Evolutionary conservation across 1,140 invertebrate species (phyloP).

Genomic region (Drosophila mauritiana): DNA sequence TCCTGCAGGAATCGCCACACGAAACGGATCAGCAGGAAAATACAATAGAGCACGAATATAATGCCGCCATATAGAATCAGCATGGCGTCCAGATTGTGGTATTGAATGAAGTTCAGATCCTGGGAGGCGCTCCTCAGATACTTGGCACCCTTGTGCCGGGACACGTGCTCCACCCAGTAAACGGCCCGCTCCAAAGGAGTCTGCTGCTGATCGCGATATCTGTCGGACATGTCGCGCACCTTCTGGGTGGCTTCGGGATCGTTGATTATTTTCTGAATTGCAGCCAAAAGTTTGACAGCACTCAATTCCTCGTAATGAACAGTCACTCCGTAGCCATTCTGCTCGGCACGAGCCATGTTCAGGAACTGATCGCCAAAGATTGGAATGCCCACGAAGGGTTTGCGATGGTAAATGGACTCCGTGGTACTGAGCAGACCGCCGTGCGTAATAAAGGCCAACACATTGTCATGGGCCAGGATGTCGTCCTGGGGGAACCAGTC

Average conservation of each 20-base stretch:
- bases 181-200: constrained; percentile 88
- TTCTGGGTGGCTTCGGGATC: constrained; percentile 72
- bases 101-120: constrained; percentile 86
- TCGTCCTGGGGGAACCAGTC: constrained; percentile 91
- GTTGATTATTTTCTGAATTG: constrained; percentile 57
- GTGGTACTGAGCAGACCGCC: constrained; percentile 89
- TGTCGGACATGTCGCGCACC: constrained; percentile 86
- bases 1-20: constrained; percentile 37
- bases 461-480: constrained; percentile 89
- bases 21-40: constrained; percentile 46
- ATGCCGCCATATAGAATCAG: constrained; percentile 67
- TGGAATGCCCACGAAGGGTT: constrained; percentile 90
- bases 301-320: constrained; percentile 59
- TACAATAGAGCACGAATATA: constrained; percentile 45
- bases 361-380: constrained; percentile 88
- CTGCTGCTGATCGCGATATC: constrained; percentile 87
- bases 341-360: constrained; percentile 85
- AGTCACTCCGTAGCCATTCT: constrained; percentile 85
- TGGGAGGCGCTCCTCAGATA: constrained; percentile 85
- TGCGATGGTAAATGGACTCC: constrained; percentile 89
- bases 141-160: constrained; percentile 86
- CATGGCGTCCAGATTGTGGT: constrained; percentile 86
- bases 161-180: constrained; percentile 90
- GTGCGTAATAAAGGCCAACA: constrained; percentile 90
- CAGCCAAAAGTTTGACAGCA: constrained; percentile 38